Conservation (phyloP, 2,113 vertebrate species). For the Penelope pileata region DNA sequence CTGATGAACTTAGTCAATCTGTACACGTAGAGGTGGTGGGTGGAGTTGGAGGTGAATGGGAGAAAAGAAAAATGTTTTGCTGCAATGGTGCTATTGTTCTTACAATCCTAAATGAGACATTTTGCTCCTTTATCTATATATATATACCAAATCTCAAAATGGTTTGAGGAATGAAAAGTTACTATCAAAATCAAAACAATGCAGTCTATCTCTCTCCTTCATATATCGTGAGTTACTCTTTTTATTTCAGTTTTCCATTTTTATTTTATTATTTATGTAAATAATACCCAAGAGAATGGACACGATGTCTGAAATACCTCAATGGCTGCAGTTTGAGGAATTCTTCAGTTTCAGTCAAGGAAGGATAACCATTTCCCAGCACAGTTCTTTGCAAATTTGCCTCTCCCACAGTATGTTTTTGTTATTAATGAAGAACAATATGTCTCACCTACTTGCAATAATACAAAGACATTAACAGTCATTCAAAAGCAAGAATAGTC, state of each 20-base stretch:
- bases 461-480: conserved; percentile 11
- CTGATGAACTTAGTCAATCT: neutral
- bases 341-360: neutral
- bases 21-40: neutral
- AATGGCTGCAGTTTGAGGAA: neutral
- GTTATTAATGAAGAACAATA: neutral
- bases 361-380: neutral
- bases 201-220: neutral
- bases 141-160: neutral
- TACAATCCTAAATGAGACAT: neutral
- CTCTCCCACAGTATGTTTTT: neutral
- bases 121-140: neutral
- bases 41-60: neutral
- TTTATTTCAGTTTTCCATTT: neutral
- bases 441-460: neutral
- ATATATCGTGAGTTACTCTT: neutral
- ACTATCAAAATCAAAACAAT: neutral
- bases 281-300: neutral
- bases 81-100: neutral
- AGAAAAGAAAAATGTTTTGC: neutral
- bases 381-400: neutral
- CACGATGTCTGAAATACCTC: neutral
- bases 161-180: neutral
- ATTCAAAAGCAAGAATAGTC: neutral
- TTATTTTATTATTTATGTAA: neutral